Percentiles rank a stretch among this genome's conserved stretches.
These are phyloP conservation scores for Carassius gibelio DNA, from an alignment of 2,113 vertebrate species.

Conservation along the genomic window DNA sequence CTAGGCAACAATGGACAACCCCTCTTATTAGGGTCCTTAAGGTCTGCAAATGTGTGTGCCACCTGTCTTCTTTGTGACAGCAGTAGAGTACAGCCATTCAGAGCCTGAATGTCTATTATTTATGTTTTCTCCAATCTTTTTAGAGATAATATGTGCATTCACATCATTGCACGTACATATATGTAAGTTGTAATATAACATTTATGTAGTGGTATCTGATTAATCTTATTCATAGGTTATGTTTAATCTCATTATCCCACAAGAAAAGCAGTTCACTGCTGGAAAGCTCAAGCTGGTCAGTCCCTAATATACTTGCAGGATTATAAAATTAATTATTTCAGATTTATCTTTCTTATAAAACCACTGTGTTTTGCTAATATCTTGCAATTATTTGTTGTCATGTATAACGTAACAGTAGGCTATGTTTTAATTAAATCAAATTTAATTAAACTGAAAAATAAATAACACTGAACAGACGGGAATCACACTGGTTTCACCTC, in stretches of 20 bases:
- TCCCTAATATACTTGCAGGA: neutral
- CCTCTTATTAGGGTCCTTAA: neutral
- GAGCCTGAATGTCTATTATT: neutral
- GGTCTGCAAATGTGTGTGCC: neutral
- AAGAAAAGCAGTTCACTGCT: neutral
- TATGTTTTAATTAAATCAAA: neutral
- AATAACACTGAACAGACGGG: neutral
- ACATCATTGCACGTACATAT: neutral
- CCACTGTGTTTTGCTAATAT: neutral
- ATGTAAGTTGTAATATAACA: neutral
- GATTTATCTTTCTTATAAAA: neutral
- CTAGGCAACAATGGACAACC: constrained; percentile 6
- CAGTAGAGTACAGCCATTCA: neutral
- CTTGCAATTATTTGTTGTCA: neutral
- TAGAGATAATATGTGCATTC: neutral
- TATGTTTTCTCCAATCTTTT: neutral
- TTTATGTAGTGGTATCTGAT: neutral
- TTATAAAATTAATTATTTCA: neutral
- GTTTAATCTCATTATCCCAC: no score
- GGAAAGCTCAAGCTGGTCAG: neutral
- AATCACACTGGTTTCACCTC: neutral
- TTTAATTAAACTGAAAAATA: neutral
- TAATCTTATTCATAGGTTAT: neutral
- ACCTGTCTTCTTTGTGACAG: neutral
- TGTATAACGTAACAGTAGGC: neutral